Evolutionary conservation across 2,797 vertebrate species (phyloP).

Genomic region (Gallirallus australis): DNA sequence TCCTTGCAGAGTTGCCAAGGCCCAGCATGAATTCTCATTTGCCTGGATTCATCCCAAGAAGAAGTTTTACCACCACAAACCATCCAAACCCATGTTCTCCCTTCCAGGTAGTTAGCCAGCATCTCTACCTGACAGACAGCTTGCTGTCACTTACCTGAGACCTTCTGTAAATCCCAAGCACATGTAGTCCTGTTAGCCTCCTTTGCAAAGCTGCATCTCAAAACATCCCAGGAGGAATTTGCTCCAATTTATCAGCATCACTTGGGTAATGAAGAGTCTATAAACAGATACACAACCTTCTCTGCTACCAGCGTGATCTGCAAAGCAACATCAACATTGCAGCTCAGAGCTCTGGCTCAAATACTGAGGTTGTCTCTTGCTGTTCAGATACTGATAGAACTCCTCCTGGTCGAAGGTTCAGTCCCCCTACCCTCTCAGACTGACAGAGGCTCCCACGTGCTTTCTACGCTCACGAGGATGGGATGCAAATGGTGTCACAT

Average conservation of each 20-base stretch:
- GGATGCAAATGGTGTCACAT: background rate
- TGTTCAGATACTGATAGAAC: background rate
- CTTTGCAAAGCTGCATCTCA: background rate
- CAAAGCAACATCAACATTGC: fast-evolving
- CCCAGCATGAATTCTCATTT: background rate
- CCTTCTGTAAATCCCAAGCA: background rate
- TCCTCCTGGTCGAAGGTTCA: background rate
- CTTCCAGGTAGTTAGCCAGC: background rate
- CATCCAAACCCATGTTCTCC: background rate
- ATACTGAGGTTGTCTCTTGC: background rate
- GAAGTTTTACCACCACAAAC: background rate
- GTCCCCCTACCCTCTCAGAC: background rate
- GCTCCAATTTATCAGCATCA: background rate
- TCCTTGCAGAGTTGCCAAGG: background rate
- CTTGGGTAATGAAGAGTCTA: background rate
- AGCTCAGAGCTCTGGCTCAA: background rate
- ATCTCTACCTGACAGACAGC: background rate
- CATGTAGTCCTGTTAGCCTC: background rate
- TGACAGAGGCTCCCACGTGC: fast-evolving
- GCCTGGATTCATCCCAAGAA: background rate
- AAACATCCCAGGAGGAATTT: background rate
- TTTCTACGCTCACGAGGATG: background rate
- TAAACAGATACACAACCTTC: background rate
- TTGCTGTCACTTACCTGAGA: background rate
- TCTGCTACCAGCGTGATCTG: background rate